A percentile compares a stretch with the other conserved stretches of the same genome.
These are phyloP conservation scores for Stictonetta naevosa DNA, from an alignment of 2,113 vertebrate genomes.

Conservation along the genomic window DNA sequence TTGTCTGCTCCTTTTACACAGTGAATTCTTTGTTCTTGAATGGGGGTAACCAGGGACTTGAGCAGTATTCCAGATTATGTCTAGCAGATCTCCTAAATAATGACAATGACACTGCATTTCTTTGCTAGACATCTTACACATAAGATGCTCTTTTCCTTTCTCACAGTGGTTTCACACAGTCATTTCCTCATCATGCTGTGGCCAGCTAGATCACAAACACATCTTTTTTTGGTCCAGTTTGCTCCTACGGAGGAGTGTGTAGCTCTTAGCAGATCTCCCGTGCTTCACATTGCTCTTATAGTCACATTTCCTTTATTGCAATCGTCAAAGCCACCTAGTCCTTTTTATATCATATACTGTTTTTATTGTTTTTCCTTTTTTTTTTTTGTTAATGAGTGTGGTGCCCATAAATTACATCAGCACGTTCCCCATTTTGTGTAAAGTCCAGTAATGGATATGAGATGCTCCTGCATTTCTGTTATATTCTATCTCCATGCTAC, in stretches of 20 bases:
- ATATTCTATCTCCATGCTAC: neutral
- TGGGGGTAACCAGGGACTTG: neutral
- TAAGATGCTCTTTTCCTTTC: neutral
- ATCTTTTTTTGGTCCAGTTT: neutral
- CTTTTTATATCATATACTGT: accelerated
- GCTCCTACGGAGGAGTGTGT: neutral
- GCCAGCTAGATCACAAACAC: neutral
- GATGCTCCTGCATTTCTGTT: neutral
- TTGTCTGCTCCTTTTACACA: neutral
- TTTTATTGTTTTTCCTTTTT: neutral
- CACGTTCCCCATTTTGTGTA: neutral
- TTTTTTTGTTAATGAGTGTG: accelerated
- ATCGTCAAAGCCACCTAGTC: neutral
- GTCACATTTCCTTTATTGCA: neutral
- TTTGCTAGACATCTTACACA: neutral
- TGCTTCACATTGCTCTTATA: neutral
- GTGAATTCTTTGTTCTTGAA: neutral
- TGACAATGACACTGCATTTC: neutral
- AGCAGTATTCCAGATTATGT: neutral
- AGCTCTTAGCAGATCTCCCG: neutral
- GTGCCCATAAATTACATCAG: neutral
- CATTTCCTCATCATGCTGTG: accelerated
- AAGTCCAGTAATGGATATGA: neutral
- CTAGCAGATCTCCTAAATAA: neutral
- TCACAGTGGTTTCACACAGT: neutral